These are phyloP conservation scores for Dryomyza anilis DNA, from an alignment of 2,888 invertebrate genomes.

Conservation along the genomic window DNA sequence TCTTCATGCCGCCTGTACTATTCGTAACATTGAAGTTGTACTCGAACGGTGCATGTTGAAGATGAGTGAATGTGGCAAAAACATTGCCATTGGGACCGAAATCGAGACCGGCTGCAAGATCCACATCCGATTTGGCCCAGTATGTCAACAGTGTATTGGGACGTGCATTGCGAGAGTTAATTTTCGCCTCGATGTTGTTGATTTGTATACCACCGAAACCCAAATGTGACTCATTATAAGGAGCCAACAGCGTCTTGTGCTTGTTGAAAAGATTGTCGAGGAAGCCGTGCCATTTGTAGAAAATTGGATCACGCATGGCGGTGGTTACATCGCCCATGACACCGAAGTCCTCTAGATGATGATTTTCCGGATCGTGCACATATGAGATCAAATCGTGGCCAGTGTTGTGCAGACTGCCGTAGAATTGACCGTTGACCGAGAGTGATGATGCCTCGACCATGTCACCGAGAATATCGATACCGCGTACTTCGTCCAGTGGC, in stretches of 20 bases:
- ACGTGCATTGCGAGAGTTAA: constrained; percentile 37
- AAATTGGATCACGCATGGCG: constrained; percentile 85
- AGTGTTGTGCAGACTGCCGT: constrained; percentile 82
- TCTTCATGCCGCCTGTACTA: constrained; percentile 56
- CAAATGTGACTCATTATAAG: constrained; percentile 62
- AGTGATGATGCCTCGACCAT: constrained; percentile 75
- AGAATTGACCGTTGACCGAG: constrained; percentile 71
- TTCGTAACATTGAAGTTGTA: constrained; percentile 71
- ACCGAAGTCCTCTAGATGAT: constrained; percentile 72
- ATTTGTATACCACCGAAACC: constrained; percentile 41
- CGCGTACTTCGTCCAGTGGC: constrained; percentile 62
- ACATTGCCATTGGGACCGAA: constrained; percentile 75
- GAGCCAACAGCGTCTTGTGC: constrained; percentile 68
- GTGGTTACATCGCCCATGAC: constrained; percentile 83
- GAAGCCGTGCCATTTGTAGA: constrained; percentile 84
- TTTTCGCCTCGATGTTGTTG: constrained; percentile 34
- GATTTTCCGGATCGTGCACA: constrained; percentile 79
- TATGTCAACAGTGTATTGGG: constrained; percentile 71
- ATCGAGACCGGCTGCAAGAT: constrained; percentile 80
- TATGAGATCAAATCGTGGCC: constrained; percentile 79
- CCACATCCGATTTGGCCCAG: constrained; percentile 81
- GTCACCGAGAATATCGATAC: constrained; percentile 81
- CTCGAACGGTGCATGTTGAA: constrained; percentile 74
- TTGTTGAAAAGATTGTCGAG: constrained; percentile 77
- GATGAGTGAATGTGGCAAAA: constrained; percentile 74